A percentile compares a stretch with the other conserved stretches of the same genome.
Conservation (phyloP, 2,797 vertebrate species). For the Aldrovandia affinis region DNA sequence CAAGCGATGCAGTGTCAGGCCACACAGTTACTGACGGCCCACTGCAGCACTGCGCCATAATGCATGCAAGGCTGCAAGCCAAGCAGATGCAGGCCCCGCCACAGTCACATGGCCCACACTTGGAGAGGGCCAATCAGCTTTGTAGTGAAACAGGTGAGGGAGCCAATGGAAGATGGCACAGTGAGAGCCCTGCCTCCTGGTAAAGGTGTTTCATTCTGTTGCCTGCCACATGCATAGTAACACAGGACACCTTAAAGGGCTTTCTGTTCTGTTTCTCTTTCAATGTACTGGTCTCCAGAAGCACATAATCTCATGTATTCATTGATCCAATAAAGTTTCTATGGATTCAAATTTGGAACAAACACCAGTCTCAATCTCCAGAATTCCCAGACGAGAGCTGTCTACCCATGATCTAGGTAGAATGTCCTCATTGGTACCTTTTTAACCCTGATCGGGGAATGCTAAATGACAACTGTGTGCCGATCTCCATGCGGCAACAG, state of each 20-base stretch:
- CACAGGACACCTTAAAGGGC: neutral
- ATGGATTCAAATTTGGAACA: neutral
- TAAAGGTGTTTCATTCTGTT: neutral
- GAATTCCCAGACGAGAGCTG: neutral
- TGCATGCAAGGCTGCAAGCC: neutral
- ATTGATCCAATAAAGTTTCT: neutral
- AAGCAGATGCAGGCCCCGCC: neutral
- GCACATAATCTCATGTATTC: neutral
- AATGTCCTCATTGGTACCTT: neutral
- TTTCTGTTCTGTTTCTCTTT: neutral
- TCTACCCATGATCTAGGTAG: neutral
- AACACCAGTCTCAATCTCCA: neutral
- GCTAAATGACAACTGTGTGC: neutral
- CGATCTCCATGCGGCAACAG: neutral
- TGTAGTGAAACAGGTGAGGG: neutral
- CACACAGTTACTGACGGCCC: slow-evolving; percentile 33
- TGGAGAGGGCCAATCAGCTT: neutral
- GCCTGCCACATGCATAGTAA: neutral
- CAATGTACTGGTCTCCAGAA: neutral
- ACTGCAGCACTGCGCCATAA: slow-evolving; percentile 68
- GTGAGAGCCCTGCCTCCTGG: neutral
- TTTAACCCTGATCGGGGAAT: neutral
- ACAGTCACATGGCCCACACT: neutral
- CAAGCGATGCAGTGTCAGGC: slow-evolving; percentile 33
- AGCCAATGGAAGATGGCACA: neutral